These are phyloP conservation scores for Bovichtus variegatus DNA, from an alignment of 2,797 vertebrate species.

Conservation along the genomic window DNA sequence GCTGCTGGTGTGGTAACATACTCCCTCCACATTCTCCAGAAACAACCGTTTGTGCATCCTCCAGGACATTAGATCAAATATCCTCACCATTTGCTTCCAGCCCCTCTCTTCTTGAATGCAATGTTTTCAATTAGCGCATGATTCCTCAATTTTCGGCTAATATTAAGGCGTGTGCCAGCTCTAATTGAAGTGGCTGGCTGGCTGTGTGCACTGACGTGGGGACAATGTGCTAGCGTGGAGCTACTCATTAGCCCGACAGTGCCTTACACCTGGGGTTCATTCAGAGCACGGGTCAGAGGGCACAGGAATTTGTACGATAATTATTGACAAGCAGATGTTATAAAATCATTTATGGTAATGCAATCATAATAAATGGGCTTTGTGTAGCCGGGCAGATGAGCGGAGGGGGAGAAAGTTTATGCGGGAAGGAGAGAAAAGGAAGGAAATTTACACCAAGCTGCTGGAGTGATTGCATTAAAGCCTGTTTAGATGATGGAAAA, in stretches of 20 bases:
- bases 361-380: conserved; percentile 84
- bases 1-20: neutral
- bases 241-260: conserved; percentile 81
- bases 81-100: conserved; percentile 45
- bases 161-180: conserved; percentile 64
- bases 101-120: conserved; percentile 60
- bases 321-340: conserved; percentile 88
- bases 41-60: conserved; percentile 17
- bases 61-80: conserved; percentile 53
- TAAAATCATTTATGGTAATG: conserved; percentile 89
- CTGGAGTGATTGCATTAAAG: conserved; percentile 48
- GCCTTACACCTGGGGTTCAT: conserved; percentile 85
- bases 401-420: conserved; percentile 50
- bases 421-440: conserved; percentile 29
- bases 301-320: conserved; percentile 78
- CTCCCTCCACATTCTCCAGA: neutral
- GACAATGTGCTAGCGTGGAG: conserved; percentile 63
- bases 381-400: conserved; percentile 69
- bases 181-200: conserved; percentile 76
- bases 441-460: conserved; percentile 58
- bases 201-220: conserved; percentile 69
- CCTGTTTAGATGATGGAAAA: conserved; percentile 29
- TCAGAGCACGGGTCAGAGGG: conserved; percentile 79
- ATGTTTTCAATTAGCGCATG: conserved; percentile 76
- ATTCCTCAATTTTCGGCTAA: conserved; percentile 76